phyloP scores from a whole-genome alignment of 1,140 invertebrate species.

The Antheraea mylitta region DNA sequence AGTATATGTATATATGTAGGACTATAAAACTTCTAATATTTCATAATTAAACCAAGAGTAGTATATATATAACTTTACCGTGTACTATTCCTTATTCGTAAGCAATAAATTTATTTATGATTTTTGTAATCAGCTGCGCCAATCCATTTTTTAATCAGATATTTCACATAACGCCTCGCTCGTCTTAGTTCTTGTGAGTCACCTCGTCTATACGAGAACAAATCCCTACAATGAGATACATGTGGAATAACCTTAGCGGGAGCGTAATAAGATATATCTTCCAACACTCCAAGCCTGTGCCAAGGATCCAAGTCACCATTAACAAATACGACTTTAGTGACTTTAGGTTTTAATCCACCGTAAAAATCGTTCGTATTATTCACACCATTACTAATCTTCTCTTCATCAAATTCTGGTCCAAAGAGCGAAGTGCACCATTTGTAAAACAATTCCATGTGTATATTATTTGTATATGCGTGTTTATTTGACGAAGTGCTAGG shows the following conservation, averaged over 20 bases:
- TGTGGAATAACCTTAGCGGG: constrained; percentile 51
- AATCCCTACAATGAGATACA: constrained; percentile 55
- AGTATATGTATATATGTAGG: too few relatives aligned
- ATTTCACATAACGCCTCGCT: constrained; percentile 49
- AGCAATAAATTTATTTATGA: not conserved
- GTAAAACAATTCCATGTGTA: constrained; percentile 72
- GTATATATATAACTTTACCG: too few relatives aligned
- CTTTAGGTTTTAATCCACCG: constrained; percentile 78
- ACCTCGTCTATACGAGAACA: constrained; percentile 38
- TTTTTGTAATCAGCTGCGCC: constrained; percentile 35
- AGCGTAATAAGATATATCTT: constrained; percentile 56
- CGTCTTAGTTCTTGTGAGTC: constrained; percentile 54
- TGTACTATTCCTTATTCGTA: too few relatives aligned
- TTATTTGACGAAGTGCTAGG: constrained; percentile 82
- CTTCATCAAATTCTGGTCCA: constrained; percentile 54
- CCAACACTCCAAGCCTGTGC: constrained; percentile 79
- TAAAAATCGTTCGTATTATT: constrained; percentile 81
- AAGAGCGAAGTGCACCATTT: constrained; percentile 45
- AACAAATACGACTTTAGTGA: constrained; percentile 81
- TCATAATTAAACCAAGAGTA: too few relatives aligned
- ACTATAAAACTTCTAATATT: too few relatives aligned
- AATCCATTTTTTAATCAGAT: constrained; percentile 63
- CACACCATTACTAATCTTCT: constrained; percentile 70
- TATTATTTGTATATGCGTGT: constrained; percentile 85
- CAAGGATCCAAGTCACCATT: constrained; percentile 84